Percentiles rank a stretch among this genome's conserved stretches.
Evolutionary conservation across 2,113 vertebrate genomes (phyloP).

Genomic region (Oncorhynchus clarkii): DNA sequence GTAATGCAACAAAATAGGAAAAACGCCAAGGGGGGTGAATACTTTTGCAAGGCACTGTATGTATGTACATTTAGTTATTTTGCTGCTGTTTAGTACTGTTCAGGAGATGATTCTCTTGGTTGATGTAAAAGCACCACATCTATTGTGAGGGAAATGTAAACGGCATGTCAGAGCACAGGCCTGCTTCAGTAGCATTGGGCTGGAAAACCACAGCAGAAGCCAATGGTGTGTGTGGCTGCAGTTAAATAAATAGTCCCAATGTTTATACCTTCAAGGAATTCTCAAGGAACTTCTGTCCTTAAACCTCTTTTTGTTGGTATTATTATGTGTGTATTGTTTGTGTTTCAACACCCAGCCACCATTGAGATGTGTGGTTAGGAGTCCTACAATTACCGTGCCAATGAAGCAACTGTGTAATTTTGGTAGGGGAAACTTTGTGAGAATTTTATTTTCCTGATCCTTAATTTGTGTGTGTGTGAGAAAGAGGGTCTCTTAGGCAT

Average conservation of each 20-base stretch:
- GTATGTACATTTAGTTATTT: too few relatives aligned
- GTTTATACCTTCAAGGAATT: background rate
- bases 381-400: conserved; percentile 24
- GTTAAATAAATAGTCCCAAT: background rate
- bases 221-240: background rate
- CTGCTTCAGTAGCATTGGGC: conserved; percentile 43
- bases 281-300: background rate
- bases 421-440: conserved; percentile 13
- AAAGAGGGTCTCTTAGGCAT: background rate
- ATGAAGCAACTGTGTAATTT: conserved; percentile 39
- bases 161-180: conserved; percentile 54
- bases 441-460: background rate
- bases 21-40: too few relatives aligned
- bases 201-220: conserved; percentile 28
- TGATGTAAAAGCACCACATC: conserved; percentile 30
- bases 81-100: background rate
- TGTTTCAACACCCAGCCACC: conserved; percentile 24
- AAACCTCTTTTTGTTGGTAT: background rate
- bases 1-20: too few relatives aligned
- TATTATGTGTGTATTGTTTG: conserved; percentile 23
- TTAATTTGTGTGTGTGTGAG: conserved; percentile 6
- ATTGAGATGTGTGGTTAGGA: conserved; percentile 23
- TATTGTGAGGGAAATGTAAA: conserved; percentile 65
- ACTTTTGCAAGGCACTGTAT: too few relatives aligned
- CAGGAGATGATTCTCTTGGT: background rate